Evolutionary conservation across 2,888 invertebrate species (phyloP).

Genomic region (Drosophila stalkeri): DNA sequence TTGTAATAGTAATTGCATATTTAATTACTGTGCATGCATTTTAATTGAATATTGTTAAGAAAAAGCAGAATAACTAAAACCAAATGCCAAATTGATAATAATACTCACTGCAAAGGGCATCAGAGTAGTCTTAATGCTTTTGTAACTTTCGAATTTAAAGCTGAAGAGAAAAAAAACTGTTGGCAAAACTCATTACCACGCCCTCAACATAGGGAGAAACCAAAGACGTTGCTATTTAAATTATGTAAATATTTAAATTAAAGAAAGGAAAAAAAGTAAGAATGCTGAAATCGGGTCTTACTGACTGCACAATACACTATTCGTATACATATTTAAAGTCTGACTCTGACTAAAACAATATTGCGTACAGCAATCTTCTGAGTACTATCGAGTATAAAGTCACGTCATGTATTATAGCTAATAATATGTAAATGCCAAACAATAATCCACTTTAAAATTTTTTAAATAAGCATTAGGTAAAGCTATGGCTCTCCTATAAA

Average conservation of each 20-base stretch:
- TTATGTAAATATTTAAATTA: slow-evolving; percentile 3
- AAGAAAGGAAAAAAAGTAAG: neutral
- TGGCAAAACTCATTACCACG: slow-evolving; percentile 38
- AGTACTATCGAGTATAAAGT: neutral
- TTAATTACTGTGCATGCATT: too few relatives aligned
- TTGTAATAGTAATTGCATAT: neutral
- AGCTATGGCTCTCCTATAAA: neutral
- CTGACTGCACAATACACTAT: slow-evolving; percentile 2
- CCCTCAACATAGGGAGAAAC: slow-evolving; percentile 46
- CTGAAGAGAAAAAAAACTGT: neutral
- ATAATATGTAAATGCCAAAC: neutral
- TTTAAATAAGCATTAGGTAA: neutral
- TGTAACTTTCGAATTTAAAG: neutral
- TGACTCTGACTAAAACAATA: neutral
- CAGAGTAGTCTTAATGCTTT: neutral
- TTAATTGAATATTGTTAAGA: neutral
- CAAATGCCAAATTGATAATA: neutral
- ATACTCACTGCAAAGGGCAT: neutral
- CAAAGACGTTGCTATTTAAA: slow-evolving; percentile 6
- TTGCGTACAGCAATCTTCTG: neutral
- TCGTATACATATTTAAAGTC: too few relatives aligned
- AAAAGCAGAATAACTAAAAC: neutral
- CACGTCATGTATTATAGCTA: neutral
- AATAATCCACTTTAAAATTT: neutral
- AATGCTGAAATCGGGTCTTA: neutral